Percentiles rank a stretch among this genome's conserved stretches.
These are phyloP conservation scores for Saccostrea echinata DNA, from an alignment of 1,140 invertebrate genomes.

Conservation along the genomic window DNA sequence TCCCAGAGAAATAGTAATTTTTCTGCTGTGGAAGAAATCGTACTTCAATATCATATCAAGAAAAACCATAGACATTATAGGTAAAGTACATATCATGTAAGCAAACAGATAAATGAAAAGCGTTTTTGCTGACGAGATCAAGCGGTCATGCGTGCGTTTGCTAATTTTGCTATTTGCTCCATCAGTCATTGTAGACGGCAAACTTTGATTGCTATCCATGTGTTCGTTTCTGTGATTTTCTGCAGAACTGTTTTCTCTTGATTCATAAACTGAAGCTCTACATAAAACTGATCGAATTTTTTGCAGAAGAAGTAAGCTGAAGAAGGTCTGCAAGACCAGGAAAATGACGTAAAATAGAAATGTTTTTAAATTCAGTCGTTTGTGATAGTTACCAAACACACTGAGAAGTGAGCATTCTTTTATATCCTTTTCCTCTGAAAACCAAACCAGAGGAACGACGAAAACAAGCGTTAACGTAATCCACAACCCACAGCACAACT, in stretches of 20 bases:
- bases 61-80: constrained; percentile 13
- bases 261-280: neutral
- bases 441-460: neutral
- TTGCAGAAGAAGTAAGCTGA: constrained; percentile 13
- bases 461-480: neutral
- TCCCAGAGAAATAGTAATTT: constrained; percentile 5
- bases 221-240: neutral
- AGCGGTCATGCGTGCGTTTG: neutral
- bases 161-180: neutral
- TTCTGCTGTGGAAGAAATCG: neutral
- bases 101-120: constrained; percentile 21
- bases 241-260: neutral
- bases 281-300: neutral
- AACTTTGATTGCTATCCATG: neutral
- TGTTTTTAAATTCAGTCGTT: constrained; percentile 5
- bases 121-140: neutral
- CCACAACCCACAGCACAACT: constrained; percentile 6
- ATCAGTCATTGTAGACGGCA: neutral
- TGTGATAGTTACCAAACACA: constrained; percentile 24
- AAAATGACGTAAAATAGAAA: constrained; percentile 3
- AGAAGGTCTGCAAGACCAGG: neutral
- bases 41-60: neutral
- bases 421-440: neutral
- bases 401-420: neutral
- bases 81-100: neutral